A percentile compares a stretch with the other conserved stretches of the same genome.
Conservation (phyloP, 2,888 invertebrate genomes). For the Acanthosepion esculentum region DNA sequence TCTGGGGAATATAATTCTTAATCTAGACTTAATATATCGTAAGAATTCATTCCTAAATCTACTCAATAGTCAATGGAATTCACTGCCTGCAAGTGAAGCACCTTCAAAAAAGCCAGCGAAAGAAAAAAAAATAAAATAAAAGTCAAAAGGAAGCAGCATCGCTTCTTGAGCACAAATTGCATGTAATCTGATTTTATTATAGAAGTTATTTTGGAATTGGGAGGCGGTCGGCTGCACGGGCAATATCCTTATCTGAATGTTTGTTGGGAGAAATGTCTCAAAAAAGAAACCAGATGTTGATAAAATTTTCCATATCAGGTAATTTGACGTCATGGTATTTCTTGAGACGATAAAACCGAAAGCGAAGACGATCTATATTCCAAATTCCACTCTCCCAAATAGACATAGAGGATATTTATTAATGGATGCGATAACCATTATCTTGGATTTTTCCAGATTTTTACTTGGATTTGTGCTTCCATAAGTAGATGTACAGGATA, state of each 20-base stretch:
- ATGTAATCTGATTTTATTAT: slow-evolving; percentile 20
- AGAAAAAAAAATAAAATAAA: background rate
- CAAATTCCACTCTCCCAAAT: slow-evolving; percentile 33
- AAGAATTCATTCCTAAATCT: background rate
- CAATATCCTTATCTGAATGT: background rate
- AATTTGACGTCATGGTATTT: slow-evolving; percentile 33
- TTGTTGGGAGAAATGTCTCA: background rate
- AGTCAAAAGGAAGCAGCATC: background rate
- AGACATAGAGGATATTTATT: slow-evolving; percentile 33
- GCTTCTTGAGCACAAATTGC: background rate
- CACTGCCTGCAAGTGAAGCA: background rate
- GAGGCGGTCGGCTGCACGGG: background rate
- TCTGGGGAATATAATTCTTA: background rate
- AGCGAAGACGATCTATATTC: slow-evolving; percentile 13
- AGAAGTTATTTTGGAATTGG: slow-evolving; percentile 22
- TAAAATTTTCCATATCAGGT: slow-evolving; percentile 18
- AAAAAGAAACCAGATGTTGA: slow-evolving; percentile 33
- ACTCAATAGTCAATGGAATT: background rate
- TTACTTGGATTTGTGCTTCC: slow-evolving; percentile 33
- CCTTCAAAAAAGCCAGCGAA: background rate
- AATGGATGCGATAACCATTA: slow-evolving; percentile 1
- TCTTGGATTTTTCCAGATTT: slow-evolving; percentile 33
- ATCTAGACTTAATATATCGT: background rate
- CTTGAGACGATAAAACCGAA: slow-evolving; percentile 23
- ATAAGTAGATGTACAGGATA: slow-evolving; percentile 1